A percentile compares a stretch with the other conserved stretches of the same genome.
Conservation (phyloP, 1,140 invertebrate genomes). For the Drosophila miranda region DNA sequence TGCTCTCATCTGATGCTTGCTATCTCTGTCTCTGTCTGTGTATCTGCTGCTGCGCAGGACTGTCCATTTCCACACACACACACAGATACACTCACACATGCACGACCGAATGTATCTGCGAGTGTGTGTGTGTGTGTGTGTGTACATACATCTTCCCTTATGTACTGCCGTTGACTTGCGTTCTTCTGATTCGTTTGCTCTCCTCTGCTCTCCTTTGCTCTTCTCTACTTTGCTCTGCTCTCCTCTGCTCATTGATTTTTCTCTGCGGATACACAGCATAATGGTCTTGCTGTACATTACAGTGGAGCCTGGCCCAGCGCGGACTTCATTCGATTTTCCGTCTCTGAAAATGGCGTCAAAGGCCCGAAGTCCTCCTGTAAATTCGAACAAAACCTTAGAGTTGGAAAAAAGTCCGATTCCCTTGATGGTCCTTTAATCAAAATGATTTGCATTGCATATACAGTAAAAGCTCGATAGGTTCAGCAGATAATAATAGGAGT, state of each 20-base stretch:
- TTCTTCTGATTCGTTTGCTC: conserved; percentile 78
- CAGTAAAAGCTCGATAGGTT: no score
- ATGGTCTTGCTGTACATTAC: conserved; percentile 35
- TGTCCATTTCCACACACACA: conserved; percentile 39
- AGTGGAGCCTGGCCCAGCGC: conserved; percentile 7
- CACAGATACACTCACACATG: background rate
- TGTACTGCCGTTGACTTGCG: conserved; percentile 65
- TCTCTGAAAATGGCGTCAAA: no score
- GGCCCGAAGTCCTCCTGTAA: no score
- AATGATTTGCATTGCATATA: no score
- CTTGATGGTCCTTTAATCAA: no score
- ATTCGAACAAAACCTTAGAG: no score
- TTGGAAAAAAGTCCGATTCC: no score
- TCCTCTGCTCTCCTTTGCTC: conserved; percentile 26
- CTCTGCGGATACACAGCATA: conserved; percentile 72
- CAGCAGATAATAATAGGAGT: no score
- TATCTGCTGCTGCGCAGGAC: conserved; percentile 76
- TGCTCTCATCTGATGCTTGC: conserved; percentile 61
- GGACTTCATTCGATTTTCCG: no score
- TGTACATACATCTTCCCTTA: conserved; percentile 49
- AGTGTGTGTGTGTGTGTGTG: conserved; percentile 18
- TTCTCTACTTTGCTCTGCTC: conserved; percentile 18
- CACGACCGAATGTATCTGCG: background rate
- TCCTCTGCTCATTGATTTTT: conserved; percentile 72
- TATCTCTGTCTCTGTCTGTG: conserved; percentile 66